Evolutionary conservation across 2,113 vertebrate species (phyloP), one percentile per base, ranked within the genome.

Genomic region (Perccottus glenii): DNA sequence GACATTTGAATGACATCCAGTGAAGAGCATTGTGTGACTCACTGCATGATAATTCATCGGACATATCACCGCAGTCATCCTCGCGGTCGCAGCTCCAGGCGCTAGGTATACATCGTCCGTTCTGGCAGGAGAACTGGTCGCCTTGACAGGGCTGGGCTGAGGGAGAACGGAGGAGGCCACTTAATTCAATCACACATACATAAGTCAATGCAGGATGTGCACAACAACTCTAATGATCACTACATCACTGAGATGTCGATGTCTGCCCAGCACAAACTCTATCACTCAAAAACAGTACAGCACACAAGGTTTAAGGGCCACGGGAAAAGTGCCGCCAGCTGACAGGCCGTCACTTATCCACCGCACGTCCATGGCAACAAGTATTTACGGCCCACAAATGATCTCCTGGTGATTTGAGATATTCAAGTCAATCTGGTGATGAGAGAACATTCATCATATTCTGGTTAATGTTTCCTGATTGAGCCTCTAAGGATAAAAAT

Each of bases 21-120:
- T 11, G 19, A 65, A 80, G 6, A 56, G 56, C 44, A 43, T 16
- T 58, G 11, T 1, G 33, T 49, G 77, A 93, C 98, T 95, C 88
- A 99, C 98, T 93, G 85, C 98, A 99, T 15, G 94, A 95, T 60
- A 90, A 91, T 89, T 99, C 97, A 65, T 99, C 98, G 0, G 94
- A 96, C 78, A 85, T 88, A 76, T 99, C 98, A 6, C 96, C 97
- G 11, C 97, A 99, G 87, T 99, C 98, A 32, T 99, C 93, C 70
- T 97, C 96, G 15, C 92, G 91, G 90, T 99, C 98, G 70, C 98
- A 99, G 8, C 91, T 88, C 98, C 98, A 99, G 0, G 92, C 91
- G 5, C 47, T 79, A 0, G 97, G 96, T 78, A 99, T 94, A 27
- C 98, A 99, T 27, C 96, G 96, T 2, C 96, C 95, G 0, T 95